Evolutionary conservation across 2,113 vertebrate species (phyloP), one percentile per base, ranked within the genome.

Genomic region (Monopterus albus): DNA sequence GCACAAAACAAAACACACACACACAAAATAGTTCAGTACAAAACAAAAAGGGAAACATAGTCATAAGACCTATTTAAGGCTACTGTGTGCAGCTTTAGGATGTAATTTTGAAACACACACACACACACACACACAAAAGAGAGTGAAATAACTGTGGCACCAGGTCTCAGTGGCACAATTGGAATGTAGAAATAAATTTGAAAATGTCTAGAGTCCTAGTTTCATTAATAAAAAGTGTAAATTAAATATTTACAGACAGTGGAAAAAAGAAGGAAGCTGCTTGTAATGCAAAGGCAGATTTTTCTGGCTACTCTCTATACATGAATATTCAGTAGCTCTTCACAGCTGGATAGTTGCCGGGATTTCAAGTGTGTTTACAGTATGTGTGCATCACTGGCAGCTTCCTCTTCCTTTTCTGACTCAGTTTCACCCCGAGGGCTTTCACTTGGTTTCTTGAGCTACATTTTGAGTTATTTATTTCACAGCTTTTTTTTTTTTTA

Each of bases 351-450:
- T 39, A 39, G 58, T 64, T 20, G 20, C 20, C 26, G 39, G 9
- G 7, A 31, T 55, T 15, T 55, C 12, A 14, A 13, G 20, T 29
- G 11, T 45, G 25, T 17, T n/a, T n/a, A 7, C 18, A 26, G 8
- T 40, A 7, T 49, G 60, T 61, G 28, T 26, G 33, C 28, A 64
- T 52, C 25, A 43, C 29, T n/a, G 6, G 25, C n/a, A 18, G 20
- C 73, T 36, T 47, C 3, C 21, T 33, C 3, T 20, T 56, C 9
- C 61, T 40, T 25, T 13, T 35, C 62, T 56, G 47, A 76, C 69
- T 80, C 51, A 80, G 3, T 56, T 33, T 64, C 20, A 50, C 25
- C 61, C 45, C 63, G 15, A 21, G 7, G 31, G 13, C 3, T 12
- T 51, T 55, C 8, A 20, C 13, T 68, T 65, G 55, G 21, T 68